Conservation (phyloP, 2,888 invertebrate genomes). For the Protula sp. region DNA sequence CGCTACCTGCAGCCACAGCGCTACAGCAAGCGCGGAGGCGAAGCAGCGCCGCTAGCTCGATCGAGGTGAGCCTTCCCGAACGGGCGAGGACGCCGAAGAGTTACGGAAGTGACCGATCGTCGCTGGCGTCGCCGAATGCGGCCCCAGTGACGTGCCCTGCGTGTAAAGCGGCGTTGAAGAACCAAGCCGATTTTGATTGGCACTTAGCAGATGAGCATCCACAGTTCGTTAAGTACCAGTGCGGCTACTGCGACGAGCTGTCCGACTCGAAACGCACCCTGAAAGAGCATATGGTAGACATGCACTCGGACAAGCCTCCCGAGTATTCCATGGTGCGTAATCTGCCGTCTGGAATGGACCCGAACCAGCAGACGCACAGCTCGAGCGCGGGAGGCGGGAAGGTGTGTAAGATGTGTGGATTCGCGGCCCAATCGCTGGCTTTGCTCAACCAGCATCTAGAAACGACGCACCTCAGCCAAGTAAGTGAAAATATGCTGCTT, state of each 20-base stretch:
- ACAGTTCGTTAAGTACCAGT: neutral
- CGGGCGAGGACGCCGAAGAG: neutral
- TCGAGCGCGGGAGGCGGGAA: neutral
- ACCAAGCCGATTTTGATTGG: neutral
- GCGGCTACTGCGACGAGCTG: neutral
- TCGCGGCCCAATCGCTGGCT: neutral
- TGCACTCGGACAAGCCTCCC: neutral
- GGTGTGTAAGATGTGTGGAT: neutral
- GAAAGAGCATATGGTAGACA: neutral
- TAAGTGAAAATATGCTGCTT: too few species aligned
- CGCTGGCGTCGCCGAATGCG: neutral
- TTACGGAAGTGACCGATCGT: neutral
- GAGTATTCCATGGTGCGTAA: neutral
- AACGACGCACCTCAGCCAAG: neutral
- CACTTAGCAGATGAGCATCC: neutral
- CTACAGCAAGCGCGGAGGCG: too few species aligned
- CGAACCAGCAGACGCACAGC: neutral
- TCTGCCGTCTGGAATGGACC: neutral
- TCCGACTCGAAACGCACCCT: neutral
- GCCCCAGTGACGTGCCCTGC: neutral
- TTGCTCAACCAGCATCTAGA: neutral
- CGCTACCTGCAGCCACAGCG: too few species aligned
- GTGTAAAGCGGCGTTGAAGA: neutral
- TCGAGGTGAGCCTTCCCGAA: neutral
- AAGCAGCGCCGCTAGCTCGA: neutral